Conservation (phyloP, 2,113 vertebrate species). For the Oxygymnocypris stewartii region DNA sequence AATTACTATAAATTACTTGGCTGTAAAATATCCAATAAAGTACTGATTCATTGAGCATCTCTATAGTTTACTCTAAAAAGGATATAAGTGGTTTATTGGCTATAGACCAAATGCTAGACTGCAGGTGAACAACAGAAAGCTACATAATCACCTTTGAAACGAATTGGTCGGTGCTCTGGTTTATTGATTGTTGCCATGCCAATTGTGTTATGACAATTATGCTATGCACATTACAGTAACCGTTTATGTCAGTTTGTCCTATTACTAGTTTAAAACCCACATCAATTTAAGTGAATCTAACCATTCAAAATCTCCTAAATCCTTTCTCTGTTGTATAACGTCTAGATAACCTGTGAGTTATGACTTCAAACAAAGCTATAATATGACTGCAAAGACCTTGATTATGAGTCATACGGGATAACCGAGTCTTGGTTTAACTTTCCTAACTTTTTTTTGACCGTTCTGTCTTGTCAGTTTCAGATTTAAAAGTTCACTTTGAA, state of each 20-base stretch:
- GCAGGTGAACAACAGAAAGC: not conserved
- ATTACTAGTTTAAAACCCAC: not conserved
- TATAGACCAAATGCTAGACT: conserved; percentile 44
- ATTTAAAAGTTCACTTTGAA: not conserved
- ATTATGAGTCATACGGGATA: not conserved
- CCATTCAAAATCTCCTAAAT: not conserved
- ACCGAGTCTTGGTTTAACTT: not conserved
- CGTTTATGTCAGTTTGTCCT: not conserved
- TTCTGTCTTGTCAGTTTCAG: not conserved
- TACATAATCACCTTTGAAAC: conserved; percentile 16
- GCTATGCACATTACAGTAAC: not conserved
- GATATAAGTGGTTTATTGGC: conserved; percentile 55
- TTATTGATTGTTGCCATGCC: not conserved
- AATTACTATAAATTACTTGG: not conserved
- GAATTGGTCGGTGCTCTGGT: not conserved
- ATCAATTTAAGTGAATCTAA: not conserved
- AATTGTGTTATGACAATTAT: not conserved
- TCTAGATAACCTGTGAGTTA: not conserved
- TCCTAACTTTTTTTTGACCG: not conserved
- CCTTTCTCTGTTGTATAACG: not conserved
- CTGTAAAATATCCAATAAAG: not conserved
- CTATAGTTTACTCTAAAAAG: not conserved
- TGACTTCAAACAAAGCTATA: not conserved
- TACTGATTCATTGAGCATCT: not conserved
- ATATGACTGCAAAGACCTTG: not conserved